These are phyloP conservation scores for Proteles cristata DNA, from an alignment of 2,113 vertebrate genomes.

Conservation along the genomic window DNA sequence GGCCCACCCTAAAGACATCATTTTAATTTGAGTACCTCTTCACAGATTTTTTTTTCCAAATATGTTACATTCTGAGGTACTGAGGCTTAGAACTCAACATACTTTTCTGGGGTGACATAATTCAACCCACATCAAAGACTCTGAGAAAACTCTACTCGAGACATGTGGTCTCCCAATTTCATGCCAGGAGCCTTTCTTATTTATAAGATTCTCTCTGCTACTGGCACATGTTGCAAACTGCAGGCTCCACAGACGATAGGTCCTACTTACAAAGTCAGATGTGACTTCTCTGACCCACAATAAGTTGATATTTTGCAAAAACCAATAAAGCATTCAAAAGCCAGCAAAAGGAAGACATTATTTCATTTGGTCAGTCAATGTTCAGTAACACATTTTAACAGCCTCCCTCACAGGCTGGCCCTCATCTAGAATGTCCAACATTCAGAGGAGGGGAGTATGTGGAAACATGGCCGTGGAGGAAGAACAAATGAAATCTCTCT, in stretches of 20 bases:
- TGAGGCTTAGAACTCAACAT: background rate
- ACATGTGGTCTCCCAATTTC: background rate
- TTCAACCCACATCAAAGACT: background rate
- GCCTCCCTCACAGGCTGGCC: background rate
- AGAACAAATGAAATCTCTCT: background rate
- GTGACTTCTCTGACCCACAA: background rate
- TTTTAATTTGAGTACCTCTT: constrained; percentile 18
- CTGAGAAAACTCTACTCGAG: background rate
- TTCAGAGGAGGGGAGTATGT: background rate
- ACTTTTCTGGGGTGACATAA: background rate
- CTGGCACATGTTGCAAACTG: background rate
- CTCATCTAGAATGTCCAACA: background rate
- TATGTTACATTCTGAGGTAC: background rate
- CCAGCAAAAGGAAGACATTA: constrained; percentile 4
- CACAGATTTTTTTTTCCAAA: constrained; percentile 10
- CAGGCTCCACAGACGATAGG: background rate
- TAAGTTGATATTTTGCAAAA: background rate
- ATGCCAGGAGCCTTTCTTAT: background rate
- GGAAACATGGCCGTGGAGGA: background rate
- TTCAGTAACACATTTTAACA: constrained; percentile 13
- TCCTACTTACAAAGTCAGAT: background rate
- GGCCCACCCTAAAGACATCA: background rate
- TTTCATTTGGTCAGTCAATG: background rate
- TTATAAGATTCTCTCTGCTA: background rate
- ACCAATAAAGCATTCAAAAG: background rate